These are phyloP conservation scores for Branchipolynoe longqiensis DNA, from an alignment of 2,888 invertebrate genomes.

Conservation along the genomic window DNA sequence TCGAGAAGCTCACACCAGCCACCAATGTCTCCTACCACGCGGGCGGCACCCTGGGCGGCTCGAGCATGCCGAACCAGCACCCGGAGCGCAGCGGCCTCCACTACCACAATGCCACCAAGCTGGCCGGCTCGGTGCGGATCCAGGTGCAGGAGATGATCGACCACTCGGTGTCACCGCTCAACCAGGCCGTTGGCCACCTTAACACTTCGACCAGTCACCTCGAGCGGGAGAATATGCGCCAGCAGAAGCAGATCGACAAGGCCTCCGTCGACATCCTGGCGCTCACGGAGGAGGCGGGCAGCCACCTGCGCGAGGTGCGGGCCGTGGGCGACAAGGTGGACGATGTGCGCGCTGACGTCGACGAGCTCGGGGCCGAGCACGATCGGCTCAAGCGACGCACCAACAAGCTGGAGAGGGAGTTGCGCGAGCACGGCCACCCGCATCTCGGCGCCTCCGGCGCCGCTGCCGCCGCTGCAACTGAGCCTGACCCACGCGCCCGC, in stretches of 20 bases:
- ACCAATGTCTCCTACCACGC: conserved; percentile 29
- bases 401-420: conserved; percentile 42
- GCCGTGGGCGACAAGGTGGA: conserved; percentile 1
- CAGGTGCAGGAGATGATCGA: conserved; percentile 50
- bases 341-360: neutral
- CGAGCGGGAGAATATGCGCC: neutral
- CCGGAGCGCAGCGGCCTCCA: neutral
- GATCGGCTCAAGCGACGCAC: conserved; percentile 17
- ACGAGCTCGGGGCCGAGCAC: neutral
- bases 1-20: conserved; percentile 48
- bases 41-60: neutral
- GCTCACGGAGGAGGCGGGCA: conserved; percentile 34
- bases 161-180: neutral
- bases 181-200: conserved; percentile 25
- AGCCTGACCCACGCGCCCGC: neutral
- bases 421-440: conserved; percentile 26
- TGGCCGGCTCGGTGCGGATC: conserved; percentile 30
- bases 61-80: neutral
- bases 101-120: neutral
- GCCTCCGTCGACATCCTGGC: conserved; percentile 57
- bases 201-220: neutral
- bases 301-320: neutral
- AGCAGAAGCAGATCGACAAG: conserved; percentile 59
- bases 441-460: neutral
- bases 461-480: neutral